These are phyloP conservation scores for Okamejei kenojei DNA, from an alignment of 2,797 vertebrate genomes.

Conservation along the genomic window DNA sequence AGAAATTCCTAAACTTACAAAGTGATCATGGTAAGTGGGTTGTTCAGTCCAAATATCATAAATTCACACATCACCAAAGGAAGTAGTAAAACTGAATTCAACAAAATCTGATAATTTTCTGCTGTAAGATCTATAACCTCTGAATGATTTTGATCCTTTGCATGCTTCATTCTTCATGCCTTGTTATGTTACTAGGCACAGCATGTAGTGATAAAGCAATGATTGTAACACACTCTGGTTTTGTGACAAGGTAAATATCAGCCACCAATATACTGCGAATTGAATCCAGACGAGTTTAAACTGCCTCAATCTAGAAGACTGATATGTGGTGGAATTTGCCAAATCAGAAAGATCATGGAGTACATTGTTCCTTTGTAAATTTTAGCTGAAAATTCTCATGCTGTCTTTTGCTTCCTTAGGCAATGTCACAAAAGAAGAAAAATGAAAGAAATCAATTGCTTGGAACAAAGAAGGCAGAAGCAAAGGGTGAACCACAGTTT, in stretches of 20 bases:
- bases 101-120: neutral
- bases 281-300: neutral
- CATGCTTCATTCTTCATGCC: neutral
- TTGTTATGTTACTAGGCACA: neutral
- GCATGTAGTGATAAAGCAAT: neutral
- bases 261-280: neutral
- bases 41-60: neutral
- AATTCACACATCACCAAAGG: neutral
- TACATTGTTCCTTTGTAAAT: neutral
- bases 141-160: neutral
- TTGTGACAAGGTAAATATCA: neutral
- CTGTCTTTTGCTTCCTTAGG: neutral
- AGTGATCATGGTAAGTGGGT: neutral
- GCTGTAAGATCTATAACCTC: neutral
- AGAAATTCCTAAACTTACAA: neutral
- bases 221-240: neutral
- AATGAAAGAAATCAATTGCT: neutral
- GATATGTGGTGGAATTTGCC: neutral
- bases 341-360: neutral
- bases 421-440: neutral
- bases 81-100: neutral
- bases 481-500: neutral
- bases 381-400: neutral
- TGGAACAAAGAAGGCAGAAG: neutral
- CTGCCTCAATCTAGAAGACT: neutral